phyloP scores from a whole-genome alignment of 2,888 invertebrate genomes.

The Agelastica alni region DNA sequence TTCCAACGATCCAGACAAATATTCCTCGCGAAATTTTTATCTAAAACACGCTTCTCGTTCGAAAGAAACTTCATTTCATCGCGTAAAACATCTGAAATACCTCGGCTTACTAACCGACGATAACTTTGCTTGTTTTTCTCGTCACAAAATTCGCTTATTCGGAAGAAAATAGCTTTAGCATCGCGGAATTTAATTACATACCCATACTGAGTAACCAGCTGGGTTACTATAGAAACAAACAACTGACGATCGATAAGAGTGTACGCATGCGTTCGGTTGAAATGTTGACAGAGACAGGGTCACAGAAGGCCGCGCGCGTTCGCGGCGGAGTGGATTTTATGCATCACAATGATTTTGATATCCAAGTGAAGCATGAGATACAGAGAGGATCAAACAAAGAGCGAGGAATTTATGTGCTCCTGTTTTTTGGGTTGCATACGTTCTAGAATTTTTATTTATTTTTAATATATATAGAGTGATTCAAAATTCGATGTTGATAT shows the following conservation, averaged over 20 bases:
- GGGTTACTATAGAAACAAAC: slow-evolving; percentile 41
- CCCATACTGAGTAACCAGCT: slow-evolving; percentile 26
- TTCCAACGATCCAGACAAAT: slow-evolving; percentile 36
- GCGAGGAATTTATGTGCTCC: slow-evolving; percentile 23
- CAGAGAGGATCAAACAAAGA: slow-evolving; percentile 22
- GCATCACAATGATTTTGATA: slow-evolving; percentile 18
- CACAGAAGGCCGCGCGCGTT: slow-evolving; percentile 47
- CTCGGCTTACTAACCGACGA: too few relatives aligned
- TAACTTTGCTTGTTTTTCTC: too few relatives aligned
- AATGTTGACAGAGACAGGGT: slow-evolving; percentile 43
- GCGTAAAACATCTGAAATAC: too few relatives aligned
- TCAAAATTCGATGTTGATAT: too few relatives aligned
- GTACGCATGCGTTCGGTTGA: slow-evolving; percentile 39
- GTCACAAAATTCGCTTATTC: too few relatives aligned
- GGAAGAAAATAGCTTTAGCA: slow-evolving; percentile 21
- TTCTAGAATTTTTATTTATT: too few relatives aligned
- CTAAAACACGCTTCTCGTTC: too few relatives aligned
- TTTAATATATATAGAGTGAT: too few relatives aligned
- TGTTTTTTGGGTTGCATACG: slow-evolving; percentile 27
- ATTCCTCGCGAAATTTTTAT: too few relatives aligned
- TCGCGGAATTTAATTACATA: slow-evolving; percentile 27
- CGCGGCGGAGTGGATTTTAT: slow-evolving; percentile 2
- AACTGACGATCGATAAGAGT: slow-evolving; percentile 46
- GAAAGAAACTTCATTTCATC: too few relatives aligned
- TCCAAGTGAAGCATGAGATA: slow-evolving; percentile 18